phyloP scores from a whole-genome alignment of 2,888 invertebrate species.

The Orthosia gracilis region DNA sequence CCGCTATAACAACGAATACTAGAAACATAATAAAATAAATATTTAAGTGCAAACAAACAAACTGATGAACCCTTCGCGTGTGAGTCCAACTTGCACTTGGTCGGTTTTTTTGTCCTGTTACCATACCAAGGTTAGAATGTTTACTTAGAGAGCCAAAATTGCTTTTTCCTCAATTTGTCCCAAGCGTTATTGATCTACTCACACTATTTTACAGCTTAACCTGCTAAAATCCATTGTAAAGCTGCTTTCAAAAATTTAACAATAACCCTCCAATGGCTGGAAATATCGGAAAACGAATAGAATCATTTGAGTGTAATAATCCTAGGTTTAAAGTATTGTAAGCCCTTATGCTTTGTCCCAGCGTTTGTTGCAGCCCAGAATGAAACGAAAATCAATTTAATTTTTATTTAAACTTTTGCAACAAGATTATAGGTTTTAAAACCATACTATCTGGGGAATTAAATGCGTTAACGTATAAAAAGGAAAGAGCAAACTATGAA shows the following conservation, averaged over 20 bases:
- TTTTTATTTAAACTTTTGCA: too few relatives aligned
- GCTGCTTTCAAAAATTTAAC: constrained; percentile 46
- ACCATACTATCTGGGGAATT: too few relatives aligned
- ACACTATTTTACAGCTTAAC: constrained; percentile 11
- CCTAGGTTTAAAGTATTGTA: constrained; percentile 61
- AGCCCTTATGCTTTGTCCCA: constrained; percentile 35
- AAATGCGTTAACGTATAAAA: too few relatives aligned
- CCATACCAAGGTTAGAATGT: background rate
- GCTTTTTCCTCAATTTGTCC: background rate
- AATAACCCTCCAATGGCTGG: constrained; percentile 64
- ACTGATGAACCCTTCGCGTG: too few relatives aligned
- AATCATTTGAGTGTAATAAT: constrained; percentile 69
- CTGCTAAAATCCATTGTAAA: constrained; percentile 27
- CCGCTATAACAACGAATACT: too few relatives aligned
- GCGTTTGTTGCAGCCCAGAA: constrained; percentile 3
- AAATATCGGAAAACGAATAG: constrained; percentile 67
- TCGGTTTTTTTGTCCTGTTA: too few relatives aligned
- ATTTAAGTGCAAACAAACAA: too few relatives aligned
- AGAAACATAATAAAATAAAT: too few relatives aligned
- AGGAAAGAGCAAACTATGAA: too few relatives aligned
- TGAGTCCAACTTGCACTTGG: too few relatives aligned
- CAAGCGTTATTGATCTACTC: background rate
- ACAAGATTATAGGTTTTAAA: too few relatives aligned
- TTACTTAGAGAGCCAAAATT: background rate
- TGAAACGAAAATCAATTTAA: constrained; percentile 15